A percentile compares a stretch with the other conserved stretches of the same genome.
Evolutionary conservation across 2,888 invertebrate species (phyloP).

Genomic region (Melanchra persicariae): DNA sequence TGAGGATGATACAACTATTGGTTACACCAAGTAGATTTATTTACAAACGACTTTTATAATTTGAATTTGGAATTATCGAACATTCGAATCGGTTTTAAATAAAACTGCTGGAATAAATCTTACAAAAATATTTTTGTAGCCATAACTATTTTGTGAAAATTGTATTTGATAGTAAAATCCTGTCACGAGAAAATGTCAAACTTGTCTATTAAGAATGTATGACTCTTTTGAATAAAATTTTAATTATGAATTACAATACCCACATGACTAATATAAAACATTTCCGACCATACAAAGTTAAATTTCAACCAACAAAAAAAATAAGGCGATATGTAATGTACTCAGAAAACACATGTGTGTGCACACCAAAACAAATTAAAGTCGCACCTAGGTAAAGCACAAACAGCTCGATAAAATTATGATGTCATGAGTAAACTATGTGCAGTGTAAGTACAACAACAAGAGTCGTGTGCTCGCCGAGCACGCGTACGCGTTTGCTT

Average conservation of each 20-base stretch:
- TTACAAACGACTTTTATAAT: not conserved
- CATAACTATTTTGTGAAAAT: not conserved
- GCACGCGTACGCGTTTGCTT: conserved; percentile 62
- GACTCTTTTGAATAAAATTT: no score
- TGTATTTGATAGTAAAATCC: not conserved
- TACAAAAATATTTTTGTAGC: not conserved
- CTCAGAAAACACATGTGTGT: conserved; percentile 32
- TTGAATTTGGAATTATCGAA: not conserved
- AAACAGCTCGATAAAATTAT: conserved; percentile 68
- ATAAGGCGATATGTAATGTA: not conserved
- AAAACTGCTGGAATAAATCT: not conserved
- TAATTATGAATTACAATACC: not conserved
- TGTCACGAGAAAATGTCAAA: not conserved
- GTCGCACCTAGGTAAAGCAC: conserved; percentile 59
- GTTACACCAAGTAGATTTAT: not conserved
- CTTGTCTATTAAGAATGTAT: no score
- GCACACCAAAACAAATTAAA: conserved; percentile 40
- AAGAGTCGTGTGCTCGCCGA: conserved; percentile 54
- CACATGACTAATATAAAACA: not conserved
- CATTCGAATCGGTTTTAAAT: no score
- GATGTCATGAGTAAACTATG: conserved; percentile 73
- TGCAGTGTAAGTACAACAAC: conserved; percentile 57
- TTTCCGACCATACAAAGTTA: not conserved
- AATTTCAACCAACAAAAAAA: conserved; percentile 3
- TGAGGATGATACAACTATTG: not conserved